These are phyloP conservation scores for Dolichoris vasculosae DNA, from an alignment of 1,140 invertebrate species.

Conservation along the genomic window DNA sequence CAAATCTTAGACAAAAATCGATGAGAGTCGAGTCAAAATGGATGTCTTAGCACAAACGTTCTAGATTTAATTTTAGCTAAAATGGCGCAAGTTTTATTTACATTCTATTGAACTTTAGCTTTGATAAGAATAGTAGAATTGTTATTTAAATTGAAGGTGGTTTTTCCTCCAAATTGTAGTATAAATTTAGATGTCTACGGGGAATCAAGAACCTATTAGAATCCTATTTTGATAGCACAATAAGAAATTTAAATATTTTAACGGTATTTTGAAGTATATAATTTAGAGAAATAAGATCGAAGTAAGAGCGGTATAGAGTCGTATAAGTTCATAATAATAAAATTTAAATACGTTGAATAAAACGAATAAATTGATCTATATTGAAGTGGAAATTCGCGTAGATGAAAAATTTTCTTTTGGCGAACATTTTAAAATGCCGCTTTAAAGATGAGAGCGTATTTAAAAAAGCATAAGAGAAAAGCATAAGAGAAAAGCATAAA, in stretches of 20 bases:
- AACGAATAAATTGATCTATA: neutral
- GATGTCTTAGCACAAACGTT: neutral
- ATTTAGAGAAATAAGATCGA: neutral
- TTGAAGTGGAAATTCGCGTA: neutral
- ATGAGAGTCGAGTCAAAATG: neutral
- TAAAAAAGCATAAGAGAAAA: no score
- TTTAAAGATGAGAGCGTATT: no score
- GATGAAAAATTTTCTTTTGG: no score
- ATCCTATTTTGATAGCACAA: neutral
- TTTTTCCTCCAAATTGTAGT: neutral
- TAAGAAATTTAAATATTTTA: neutral
- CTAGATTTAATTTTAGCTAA: neutral
- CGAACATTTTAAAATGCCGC: no score
- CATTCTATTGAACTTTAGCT: neutral
- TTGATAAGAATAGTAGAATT: neutral
- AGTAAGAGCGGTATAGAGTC: neutral
- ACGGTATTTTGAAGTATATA: neutral
- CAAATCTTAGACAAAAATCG: neutral
- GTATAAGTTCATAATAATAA: neutral
- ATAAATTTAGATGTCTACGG: neutral
- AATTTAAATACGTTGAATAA: neutral
- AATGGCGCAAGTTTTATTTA: neutral
- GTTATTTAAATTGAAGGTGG: slow-evolving; percentile 10
- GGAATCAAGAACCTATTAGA: neutral
- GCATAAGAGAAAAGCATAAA: neutral